Conservation (phyloP, 2,113 vertebrate genomes). For the Hemiscyllium ocellatum region DNA sequence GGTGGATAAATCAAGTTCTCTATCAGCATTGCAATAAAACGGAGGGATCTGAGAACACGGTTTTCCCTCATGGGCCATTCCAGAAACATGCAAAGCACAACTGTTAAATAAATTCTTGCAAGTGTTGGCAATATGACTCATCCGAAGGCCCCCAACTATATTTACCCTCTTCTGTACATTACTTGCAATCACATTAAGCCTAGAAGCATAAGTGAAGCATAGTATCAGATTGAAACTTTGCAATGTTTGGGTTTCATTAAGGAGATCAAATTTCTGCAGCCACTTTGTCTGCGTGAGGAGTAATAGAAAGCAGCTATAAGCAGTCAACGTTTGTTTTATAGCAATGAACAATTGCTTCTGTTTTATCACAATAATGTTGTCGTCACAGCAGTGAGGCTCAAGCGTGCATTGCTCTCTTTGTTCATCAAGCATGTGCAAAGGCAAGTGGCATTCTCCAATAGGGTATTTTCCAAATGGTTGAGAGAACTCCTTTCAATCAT, state of each 20-base stretch:
- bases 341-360: constrained; percentile 5
- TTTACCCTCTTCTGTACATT: constrained; percentile 46
- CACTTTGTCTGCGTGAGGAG: constrained; percentile 7
- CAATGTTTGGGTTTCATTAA: not conserved
- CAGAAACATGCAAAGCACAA: constrained; percentile 62
- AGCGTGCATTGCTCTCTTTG: constrained; percentile 30
- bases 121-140: constrained; percentile 70
- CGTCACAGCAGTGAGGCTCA: constrained; percentile 38
- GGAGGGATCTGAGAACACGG: constrained; percentile 64
- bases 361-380: not conserved
- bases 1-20: constrained; percentile 78
- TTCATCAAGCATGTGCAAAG: constrained; percentile 32
- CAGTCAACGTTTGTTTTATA: not conserved
- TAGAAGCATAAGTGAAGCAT: constrained; percentile 31
- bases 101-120: constrained; percentile 76
- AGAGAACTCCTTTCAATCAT: not conserved
- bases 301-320: constrained; percentile 14
- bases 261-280: constrained; percentile 26
- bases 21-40: constrained; percentile 70
- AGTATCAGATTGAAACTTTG: constrained; percentile 27
- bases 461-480: not conserved
- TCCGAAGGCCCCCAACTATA: constrained; percentile 53
- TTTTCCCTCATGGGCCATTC: constrained; percentile 85
- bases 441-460: constrained; percentile 16
- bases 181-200: constrained; percentile 4